Evolutionary conservation across 2,888 invertebrate species (phyloP).

Genomic region (Heliconius sara): DNA sequence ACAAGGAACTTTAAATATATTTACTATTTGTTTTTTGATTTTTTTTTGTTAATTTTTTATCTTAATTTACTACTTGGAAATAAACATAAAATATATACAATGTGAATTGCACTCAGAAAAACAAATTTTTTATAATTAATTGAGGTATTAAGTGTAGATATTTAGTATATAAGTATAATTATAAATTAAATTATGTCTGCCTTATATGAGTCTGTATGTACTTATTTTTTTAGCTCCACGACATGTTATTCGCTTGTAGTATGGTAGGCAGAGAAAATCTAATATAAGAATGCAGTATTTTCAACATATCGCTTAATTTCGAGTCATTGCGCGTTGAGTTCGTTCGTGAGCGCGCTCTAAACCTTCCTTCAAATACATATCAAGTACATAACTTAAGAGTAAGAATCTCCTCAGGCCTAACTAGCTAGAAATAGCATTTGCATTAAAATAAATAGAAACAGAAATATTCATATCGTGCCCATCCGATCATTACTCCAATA

Average conservation of each 20-base stretch:
- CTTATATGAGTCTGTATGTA: neutral
- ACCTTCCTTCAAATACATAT: too few relatives aligned
- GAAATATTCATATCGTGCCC: neutral
- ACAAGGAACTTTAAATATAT: constrained; percentile 35
- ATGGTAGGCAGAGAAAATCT: neutral
- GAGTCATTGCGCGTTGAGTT: too few relatives aligned
- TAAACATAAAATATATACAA: neutral
- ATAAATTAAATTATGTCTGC: neutral
- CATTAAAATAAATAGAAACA: neutral
- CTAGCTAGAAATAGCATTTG: neutral
- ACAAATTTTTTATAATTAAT: neutral
- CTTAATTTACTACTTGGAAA: neutral
- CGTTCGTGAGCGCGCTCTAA: too few relatives aligned
- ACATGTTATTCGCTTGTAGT: neutral
- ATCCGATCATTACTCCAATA: neutral
- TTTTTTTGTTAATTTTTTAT: neutral
- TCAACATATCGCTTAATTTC: too few relatives aligned
- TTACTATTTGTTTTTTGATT: neutral
- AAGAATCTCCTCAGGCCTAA: too few relatives aligned
- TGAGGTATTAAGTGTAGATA: neutral
- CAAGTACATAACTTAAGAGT: too few relatives aligned
- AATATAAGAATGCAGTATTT: too few relatives aligned
- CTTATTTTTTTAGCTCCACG: neutral
- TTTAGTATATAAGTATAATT: neutral
- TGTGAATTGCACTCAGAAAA: neutral